Evolutionary conservation across 2,888 invertebrate genomes (phyloP).

Genomic region (Melanophora roralis): DNA sequence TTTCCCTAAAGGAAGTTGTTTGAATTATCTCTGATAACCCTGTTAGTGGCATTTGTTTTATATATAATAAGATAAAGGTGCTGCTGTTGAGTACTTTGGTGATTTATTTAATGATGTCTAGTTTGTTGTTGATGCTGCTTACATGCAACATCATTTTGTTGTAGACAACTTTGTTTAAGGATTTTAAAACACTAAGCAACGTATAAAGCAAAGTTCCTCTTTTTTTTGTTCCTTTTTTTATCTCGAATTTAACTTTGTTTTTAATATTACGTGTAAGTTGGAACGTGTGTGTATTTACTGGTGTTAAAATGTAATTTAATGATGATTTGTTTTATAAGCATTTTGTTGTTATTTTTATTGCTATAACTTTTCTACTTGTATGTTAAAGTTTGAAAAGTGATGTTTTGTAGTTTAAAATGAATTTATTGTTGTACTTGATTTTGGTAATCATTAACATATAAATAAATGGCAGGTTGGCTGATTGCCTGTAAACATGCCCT

Average conservation of each 20-base stretch:
- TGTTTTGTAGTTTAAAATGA: constrained; percentile 11
- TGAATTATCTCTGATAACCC: not conserved
- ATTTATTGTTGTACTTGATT: constrained; percentile 24
- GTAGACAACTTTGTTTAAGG: constrained; percentile 40
- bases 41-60: constrained; percentile 26
- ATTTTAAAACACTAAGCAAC: not conserved
- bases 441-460: constrained; percentile 41
- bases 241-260: not conserved
- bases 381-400: not conserved
- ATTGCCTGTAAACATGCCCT: not conserved
- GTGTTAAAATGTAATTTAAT: constrained; percentile 60
- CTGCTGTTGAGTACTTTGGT: constrained; percentile 53
- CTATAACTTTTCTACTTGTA: not conserved
- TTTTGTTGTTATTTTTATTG: not conserved
- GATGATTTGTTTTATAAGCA: constrained; percentile 54
- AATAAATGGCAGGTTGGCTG: not conserved
- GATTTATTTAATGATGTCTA: constrained; percentile 59
- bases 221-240: not conserved
- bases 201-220: not conserved
- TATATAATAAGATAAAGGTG: constrained; percentile 35
- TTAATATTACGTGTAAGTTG: too few species aligned
- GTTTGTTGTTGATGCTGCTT: constrained; percentile 29
- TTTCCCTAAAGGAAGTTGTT: not conserved
- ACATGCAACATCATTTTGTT: constrained; percentile 55
- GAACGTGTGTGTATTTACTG: constrained; percentile 36